Evolutionary conservation across 2,888 invertebrate species (phyloP), one percentile per base, ranked within the genome.

Genomic region (Tinea trinotella): DNA sequence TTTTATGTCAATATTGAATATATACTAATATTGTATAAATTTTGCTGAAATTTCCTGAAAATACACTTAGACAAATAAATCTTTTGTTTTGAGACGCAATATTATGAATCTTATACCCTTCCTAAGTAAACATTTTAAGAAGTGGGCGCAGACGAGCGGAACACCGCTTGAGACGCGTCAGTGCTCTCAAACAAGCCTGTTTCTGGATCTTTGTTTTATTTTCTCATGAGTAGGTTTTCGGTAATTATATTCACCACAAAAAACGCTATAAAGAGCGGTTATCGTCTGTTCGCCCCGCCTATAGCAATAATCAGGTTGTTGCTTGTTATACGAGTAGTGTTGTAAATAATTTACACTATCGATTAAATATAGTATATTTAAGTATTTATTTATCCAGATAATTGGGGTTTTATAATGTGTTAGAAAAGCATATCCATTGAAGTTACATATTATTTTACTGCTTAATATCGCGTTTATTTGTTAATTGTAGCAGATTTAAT

Each of bases 271-370:
- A 67, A 68, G 66, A 71, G 71, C 62, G 63, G 70, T 72, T 74
- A 74, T 71, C 67, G 75, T 71, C 67, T 70, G 64, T 61, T 64
- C 57, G 67, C 64, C 68, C 68, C 74, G 71, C 74, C 78, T 67
- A 64, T 63, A 62, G 66, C 74, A 67, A 70, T 77, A 74, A 79
- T 76, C 73, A 68, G 70, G 71, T 76, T 68, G 61, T 59, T 57
- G 54, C 56, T 58, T 57, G 56, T 59, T 52, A 52, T 30, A 66
- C 67, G 60, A 63, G 57, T 54, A 61, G 52, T 57, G 46, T 9
- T 10, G 12, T 7, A 30, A 22, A 22, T 7, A 5, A 7, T 12
- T 2, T 15, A 30, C 15, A 24, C 12, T 48, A 48, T 48, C 48
- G 52, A 30, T 30, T 30, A 30, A 4, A 30, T 30, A 7, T 30